These are phyloP conservation scores for Amblyopsis rosae DNA, from an alignment of 2,113 vertebrate species.

Conservation along the genomic window DNA sequence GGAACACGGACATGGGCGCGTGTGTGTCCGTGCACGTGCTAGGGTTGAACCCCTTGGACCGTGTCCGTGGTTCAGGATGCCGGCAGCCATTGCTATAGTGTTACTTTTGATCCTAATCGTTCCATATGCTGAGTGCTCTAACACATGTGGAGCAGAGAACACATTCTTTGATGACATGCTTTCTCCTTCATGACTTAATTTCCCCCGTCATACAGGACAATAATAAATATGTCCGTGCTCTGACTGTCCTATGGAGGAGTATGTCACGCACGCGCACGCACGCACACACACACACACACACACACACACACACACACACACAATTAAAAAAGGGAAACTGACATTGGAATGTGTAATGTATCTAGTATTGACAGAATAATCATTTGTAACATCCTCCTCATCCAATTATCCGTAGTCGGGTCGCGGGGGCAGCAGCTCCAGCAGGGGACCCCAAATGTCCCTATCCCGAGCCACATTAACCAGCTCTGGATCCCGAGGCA, in stretches of 20 bases:
- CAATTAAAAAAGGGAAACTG: constrained; percentile 1
- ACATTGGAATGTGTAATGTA: not conserved
- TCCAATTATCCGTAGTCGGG: too few species aligned
- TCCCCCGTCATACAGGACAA: constrained; percentile 28
- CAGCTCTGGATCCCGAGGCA: too few species aligned
- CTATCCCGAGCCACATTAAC: too few species aligned
- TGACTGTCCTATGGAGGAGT: constrained; percentile 24
- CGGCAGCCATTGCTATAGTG: constrained; percentile 60
- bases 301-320: constrained; percentile 8
- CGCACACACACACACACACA: constrained; percentile 15
- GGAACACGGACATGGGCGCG: too few species aligned
- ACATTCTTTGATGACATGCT: constrained; percentile 57
- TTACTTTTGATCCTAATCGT: constrained; percentile 66
- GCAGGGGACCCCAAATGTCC: too few species aligned
- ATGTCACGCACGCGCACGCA: constrained; percentile 21
- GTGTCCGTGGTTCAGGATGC: constrained; percentile 60
- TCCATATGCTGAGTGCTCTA: constrained; percentile 58
- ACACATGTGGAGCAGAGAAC: constrained; percentile 55
- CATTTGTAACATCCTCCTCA: too few species aligned
- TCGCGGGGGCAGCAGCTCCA: too few species aligned
- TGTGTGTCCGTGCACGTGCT: constrained; percentile 28
- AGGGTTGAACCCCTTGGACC: constrained; percentile 64
- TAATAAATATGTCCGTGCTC: constrained; percentile 9
- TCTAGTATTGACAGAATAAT: not conserved
- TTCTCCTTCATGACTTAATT: constrained; percentile 55